Percentiles rank a stretch among this genome's conserved stretches.
Conservation (phyloP, 2,888 invertebrate genomes). For the Deilephila porcellus region DNA sequence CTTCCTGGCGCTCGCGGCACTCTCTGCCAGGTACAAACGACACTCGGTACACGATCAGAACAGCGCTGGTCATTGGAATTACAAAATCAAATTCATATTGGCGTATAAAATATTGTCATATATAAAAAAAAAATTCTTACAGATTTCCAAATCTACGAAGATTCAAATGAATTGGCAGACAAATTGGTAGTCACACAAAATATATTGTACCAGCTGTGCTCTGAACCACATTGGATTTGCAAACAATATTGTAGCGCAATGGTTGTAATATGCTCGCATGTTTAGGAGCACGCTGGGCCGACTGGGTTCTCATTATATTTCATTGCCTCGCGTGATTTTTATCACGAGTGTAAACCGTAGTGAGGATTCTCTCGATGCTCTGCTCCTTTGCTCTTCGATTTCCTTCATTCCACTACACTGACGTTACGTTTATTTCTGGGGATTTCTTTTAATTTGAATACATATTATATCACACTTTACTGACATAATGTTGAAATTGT, state of each 20-base stretch:
- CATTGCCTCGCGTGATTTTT: neutral
- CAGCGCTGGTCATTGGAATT: slow-evolving; percentile 46
- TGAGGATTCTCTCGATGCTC: neutral
- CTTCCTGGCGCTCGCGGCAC: slow-evolving; percentile 50
- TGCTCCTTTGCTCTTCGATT: slow-evolving; percentile 13
- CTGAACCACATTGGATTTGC: slow-evolving; percentile 15
- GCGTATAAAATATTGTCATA: slow-evolving; percentile 2
- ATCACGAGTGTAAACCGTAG: neutral
- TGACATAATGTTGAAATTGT: slow-evolving; percentile 1
- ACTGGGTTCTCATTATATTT: neutral
- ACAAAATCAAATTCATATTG: slow-evolving; percentile 29
- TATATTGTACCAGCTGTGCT: slow-evolving; percentile 41
- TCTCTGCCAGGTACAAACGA: slow-evolving; percentile 50
- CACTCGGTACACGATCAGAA: slow-evolving; percentile 24
- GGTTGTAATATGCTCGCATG: slow-evolving; percentile 25
- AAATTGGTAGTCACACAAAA: neutral
- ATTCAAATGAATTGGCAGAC: neutral
- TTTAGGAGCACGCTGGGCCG: neutral
- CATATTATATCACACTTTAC: neutral
- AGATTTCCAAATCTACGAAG: neutral
- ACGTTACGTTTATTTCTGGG: slow-evolving; percentile 11
- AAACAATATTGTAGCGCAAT: slow-evolving; percentile 13
- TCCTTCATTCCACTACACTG: neutral
- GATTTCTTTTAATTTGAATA: neutral
- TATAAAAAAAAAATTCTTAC: neutral